phyloP scores from a whole-genome alignment of 2,797 vertebrate genomes.

The Ciconia nigra region DNA sequence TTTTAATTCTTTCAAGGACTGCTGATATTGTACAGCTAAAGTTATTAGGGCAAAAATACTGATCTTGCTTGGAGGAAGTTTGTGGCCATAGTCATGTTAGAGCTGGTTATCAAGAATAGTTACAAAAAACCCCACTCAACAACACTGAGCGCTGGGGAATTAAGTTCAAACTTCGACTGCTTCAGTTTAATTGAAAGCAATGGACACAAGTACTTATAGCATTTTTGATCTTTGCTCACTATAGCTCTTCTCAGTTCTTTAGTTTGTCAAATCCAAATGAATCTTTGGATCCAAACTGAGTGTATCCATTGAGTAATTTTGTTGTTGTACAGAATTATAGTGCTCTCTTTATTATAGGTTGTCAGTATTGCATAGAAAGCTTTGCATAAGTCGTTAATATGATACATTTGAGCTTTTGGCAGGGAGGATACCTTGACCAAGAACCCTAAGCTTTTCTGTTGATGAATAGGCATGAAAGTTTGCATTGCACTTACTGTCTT shows the following conservation, averaged over 20 bases:
- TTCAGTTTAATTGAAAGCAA: background rate
- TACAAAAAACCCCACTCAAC: background rate
- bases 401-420: background rate
- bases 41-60: background rate
- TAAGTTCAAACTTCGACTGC: background rate
- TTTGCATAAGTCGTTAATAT: background rate
- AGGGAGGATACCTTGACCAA: background rate
- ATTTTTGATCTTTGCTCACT: background rate
- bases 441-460: background rate
- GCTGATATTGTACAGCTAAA: background rate
- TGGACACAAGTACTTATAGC: background rate
- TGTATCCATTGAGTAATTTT: background rate
- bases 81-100: background rate
- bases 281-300: background rate
- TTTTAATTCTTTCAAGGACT: background rate
- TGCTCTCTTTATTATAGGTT: background rate
- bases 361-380: background rate
- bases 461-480: background rate
- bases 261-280: background rate
- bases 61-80: background rate
- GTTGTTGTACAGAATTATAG: background rate
- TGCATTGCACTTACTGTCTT: background rate
- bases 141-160: background rate
- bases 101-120: background rate
- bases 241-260: background rate